Evolutionary conservation across 1,140 invertebrate species (phyloP), one percentile per base, ranked within the genome.

Genomic region (Drosophila sulfurigaster): DNA sequence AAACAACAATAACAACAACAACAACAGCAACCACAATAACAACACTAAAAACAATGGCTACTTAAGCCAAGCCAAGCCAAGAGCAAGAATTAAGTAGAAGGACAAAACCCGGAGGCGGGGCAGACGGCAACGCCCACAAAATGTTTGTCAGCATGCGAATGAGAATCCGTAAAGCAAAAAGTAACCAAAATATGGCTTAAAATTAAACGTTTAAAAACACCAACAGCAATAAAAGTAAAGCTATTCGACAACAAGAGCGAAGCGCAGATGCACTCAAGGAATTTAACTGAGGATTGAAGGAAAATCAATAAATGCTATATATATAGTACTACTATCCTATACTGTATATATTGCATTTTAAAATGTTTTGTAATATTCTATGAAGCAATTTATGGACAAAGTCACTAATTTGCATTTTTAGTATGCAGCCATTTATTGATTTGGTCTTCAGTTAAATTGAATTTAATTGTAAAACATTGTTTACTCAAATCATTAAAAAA

Each of bases 31-130:
- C 63, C 10, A 65, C 64, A 79, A 73, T 51, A 74, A 85, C 66
- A 82, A 71, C 65, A 77, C 71, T 75, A 77, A 82, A 75, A 78
- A 85, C 83, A 88, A 88, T 85, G 85, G 71, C 83, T 88, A 88
- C 85, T 88, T 89, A 89, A 79, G 71, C 69, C 68, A 32, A 35
- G 41, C 45, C 62, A 65, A 59, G 35, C 32, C 6, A 41, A 10
- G 3, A 41, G 38, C 38, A 41, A 30, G 49, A 25, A 25, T 25
- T 25, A 25, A 25, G 20, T 25, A 25, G 20, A 25, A 25, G 20
- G 20, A 25, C 25, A 11, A 5, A 16, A 6, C 0, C 20, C 1
- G 10, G 46, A 49, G 6, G 5, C 1, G 15, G 46, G 15, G 6
- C 16, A 2, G 46, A 2, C 10, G 8, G 8, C 5, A 52, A 52